Conservation (phyloP, 2,113 vertebrate species). For the Athene cunicularia region DNA sequence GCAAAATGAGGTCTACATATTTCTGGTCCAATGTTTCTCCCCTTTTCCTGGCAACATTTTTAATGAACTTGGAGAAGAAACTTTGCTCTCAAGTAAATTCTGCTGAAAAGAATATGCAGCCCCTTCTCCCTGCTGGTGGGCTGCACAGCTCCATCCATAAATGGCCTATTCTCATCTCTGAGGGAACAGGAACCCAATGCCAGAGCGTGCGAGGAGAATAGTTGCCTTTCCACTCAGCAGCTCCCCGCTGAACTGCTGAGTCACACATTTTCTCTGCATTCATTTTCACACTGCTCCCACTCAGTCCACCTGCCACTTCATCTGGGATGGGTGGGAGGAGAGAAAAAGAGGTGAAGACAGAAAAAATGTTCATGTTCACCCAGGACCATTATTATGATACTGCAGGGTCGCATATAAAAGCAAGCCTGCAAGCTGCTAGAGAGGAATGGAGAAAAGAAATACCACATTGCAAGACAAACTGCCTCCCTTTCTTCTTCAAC, state of each 20-base stretch:
- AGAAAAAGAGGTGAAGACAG: conserved; percentile 45
- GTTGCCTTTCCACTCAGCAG: conserved; percentile 30
- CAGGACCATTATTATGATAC: not conserved
- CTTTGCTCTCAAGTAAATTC: not conserved
- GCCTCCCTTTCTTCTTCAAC: not conserved
- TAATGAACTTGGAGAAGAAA: not conserved
- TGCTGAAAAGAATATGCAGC: not conserved
- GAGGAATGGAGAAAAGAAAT: not conserved
- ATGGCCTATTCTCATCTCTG: not conserved
- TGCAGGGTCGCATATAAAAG: not conserved
- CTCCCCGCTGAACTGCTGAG: conserved; percentile 63
- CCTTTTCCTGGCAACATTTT: not conserved
- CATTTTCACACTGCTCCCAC: conserved; percentile 69
- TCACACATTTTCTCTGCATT: conserved; percentile 55
- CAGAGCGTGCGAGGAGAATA: not conserved
- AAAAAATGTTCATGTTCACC: conserved; percentile 32
- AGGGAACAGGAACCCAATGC: not conserved
- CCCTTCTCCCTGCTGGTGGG: not conserved
- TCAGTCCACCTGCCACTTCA: conserved; percentile 71
- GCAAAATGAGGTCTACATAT: rapidly evolving
- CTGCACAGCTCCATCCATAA: not conserved
- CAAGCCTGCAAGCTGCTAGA: not conserved
- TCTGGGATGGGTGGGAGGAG: conserved; percentile 56
- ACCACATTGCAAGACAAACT: not conserved
- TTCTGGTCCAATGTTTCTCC: not conserved